phyloP scores from a whole-genome alignment of 2,888 invertebrate genomes.

The Idaea aversata region DNA sequence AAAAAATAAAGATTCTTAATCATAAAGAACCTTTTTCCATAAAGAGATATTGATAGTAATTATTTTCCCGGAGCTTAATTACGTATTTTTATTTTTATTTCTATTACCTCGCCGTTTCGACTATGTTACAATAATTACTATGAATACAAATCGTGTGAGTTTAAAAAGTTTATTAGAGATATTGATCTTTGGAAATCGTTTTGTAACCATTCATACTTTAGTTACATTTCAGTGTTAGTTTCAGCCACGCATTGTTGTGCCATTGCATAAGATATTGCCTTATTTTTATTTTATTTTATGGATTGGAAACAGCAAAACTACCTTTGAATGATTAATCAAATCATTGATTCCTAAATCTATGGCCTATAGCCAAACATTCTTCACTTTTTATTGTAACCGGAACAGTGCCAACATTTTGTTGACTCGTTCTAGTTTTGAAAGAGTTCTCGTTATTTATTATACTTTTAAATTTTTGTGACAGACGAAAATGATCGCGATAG shows the following conservation, averaged over 20 bases:
- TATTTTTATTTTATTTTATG: neutral
- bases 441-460: neutral
- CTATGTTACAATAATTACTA: no score
- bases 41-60: no score
- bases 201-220: no score
- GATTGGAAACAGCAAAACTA: neutral
- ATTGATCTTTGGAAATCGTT: no score
- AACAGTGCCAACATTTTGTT: conserved; percentile 5
- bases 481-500: neutral
- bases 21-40: no score
- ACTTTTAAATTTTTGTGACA: neutral
- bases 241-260: no score
- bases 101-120: no score
- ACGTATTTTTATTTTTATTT: no score
- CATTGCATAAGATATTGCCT: neutral
- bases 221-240: no score
- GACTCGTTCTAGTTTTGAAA: neutral
- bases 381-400: neutral
- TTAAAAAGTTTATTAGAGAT: no score
- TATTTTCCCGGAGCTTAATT: no score
- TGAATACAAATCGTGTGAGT: no score
- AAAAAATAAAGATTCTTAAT: neutral
- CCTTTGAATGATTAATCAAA: neutral
- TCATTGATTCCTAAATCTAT: neutral
- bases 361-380: conserved; percentile 8